These are phyloP conservation scores for Ostrea edulis DNA, from an alignment of 1,140 invertebrate species.

Conservation along the genomic window DNA sequence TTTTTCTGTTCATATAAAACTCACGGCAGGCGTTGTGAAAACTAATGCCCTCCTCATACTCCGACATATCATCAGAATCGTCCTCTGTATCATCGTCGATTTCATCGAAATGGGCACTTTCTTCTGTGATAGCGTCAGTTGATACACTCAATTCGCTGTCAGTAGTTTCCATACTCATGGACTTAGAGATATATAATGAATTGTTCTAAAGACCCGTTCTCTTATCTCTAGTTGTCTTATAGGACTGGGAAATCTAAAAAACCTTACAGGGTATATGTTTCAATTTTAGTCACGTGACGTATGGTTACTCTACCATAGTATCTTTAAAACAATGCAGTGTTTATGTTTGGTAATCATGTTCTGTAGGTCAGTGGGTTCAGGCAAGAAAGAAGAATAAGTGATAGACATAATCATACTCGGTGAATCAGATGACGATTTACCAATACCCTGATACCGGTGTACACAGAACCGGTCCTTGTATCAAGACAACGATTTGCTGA, in stretches of 20 bases:
- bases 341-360: neutral
- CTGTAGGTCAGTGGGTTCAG: constrained; percentile 4
- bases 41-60: constrained; percentile 48
- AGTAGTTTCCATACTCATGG: neutral
- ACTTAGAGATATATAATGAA: neutral
- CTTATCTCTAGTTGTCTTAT: neutral
- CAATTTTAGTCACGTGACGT: neutral
- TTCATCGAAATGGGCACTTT: constrained; percentile 13
- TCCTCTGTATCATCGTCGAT: neutral
- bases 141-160: neutral
- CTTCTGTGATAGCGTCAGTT: neutral
- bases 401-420: neutral
- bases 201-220: neutral
- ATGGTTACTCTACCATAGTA: neutral
- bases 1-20: constrained; percentile 53
- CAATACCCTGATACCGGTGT: neutral
- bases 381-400: neutral
- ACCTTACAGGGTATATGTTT: neutral
- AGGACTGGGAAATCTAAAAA: neutral
- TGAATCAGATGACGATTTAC: neutral
- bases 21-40: constrained; percentile 55
- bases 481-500: neutral
- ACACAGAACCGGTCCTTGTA: neutral
- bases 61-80: constrained; percentile 19
- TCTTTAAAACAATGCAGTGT: neutral